Evolutionary conservation across 2,797 vertebrate species (phyloP).

Genomic region (Glyptemys insculpta): DNA sequence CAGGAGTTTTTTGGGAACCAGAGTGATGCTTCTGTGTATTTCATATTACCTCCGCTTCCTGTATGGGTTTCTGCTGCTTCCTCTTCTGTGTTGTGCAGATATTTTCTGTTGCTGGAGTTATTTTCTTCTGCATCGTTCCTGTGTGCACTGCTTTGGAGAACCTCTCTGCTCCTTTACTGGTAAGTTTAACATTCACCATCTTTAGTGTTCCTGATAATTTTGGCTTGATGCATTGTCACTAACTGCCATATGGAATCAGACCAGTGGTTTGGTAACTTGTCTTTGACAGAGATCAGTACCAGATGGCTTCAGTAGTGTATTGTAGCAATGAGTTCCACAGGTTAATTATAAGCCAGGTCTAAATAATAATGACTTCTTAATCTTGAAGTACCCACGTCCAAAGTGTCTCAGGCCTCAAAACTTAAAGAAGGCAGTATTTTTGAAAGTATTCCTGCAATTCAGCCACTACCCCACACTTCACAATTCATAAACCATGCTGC

Average conservation of each 20-base stretch:
- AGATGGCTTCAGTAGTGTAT: background rate
- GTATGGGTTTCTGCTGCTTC: background rate
- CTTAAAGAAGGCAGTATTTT: background rate
- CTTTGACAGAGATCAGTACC: background rate
- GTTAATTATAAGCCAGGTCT: background rate
- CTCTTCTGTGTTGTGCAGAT: background rate
- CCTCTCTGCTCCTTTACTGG: background rate
- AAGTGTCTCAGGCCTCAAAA: background rate
- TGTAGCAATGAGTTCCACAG: background rate
- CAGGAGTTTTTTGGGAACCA: background rate
- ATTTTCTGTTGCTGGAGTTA: background rate
- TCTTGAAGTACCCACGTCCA: background rate
- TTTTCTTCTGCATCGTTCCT: background rate
- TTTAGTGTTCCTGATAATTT: background rate
- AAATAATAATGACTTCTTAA: background rate
- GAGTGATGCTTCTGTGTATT: background rate
- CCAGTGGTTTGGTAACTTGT: background rate
- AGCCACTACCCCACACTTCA: background rate
- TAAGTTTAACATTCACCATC: background rate
- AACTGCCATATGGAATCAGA: background rate
- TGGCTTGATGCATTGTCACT: background rate
- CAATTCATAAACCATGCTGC: background rate
- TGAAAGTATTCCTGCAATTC: background rate
- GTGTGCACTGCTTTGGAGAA: background rate
- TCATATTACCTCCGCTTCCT: background rate